Conservation (phyloP, 1,140 invertebrate species). For the Tetraneura akinire region DNA sequence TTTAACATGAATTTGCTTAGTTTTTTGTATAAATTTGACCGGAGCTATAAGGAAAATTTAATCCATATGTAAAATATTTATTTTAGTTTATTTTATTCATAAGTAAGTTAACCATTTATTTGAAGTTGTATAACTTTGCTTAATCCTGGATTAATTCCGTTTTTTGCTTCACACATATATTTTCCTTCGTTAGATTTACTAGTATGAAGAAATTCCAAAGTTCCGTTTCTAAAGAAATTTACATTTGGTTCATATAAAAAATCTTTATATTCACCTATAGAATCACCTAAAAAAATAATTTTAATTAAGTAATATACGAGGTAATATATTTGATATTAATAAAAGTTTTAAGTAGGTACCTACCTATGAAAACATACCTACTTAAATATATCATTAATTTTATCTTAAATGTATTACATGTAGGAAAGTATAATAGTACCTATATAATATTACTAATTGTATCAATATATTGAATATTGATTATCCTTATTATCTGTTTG, state of each 20-base stretch:
- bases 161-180: conserved; percentile 90
- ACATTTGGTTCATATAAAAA: conserved; percentile 75
- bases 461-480: no score
- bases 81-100: conserved; percentile 57
- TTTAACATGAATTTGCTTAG: conserved; percentile 71
- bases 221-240: conserved; percentile 77
- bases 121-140: conserved; percentile 85
- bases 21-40: conserved; percentile 79
- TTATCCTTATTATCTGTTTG: no score
- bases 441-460: no score
- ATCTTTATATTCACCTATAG: conserved; percentile 83
- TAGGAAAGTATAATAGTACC: no score
- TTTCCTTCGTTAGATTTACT: conserved; percentile 84
- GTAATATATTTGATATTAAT: background rate
- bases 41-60: conserved; percentile 65
- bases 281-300: conserved; percentile 62
- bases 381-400: no score
- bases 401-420: no score
- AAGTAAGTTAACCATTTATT: conserved; percentile 74
- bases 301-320: background rate
- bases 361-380: no score
- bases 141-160: conserved; percentile 83
- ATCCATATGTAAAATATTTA: conserved; percentile 56
- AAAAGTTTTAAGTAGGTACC: no score
- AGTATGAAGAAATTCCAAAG: conserved; percentile 76